Percentiles rank a stretch among this genome's conserved stretches.
These are phyloP conservation scores for Aplysina aerophoba DNA, from an alignment of 37 sponge, comb jelly and placozoan genomes.

Conservation along the genomic window DNA sequence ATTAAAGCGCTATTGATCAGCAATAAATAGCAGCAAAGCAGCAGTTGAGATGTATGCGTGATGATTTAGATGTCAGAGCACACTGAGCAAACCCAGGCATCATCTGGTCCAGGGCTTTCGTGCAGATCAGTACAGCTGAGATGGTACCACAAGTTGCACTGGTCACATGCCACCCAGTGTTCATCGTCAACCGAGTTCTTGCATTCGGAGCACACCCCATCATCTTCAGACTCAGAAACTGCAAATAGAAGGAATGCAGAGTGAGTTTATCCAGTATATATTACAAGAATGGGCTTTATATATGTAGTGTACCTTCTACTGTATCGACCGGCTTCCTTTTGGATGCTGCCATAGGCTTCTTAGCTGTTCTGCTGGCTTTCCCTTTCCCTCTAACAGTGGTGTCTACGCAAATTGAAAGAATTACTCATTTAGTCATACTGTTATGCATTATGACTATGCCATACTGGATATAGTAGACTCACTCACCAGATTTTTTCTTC, in stretches of 20 bases:
- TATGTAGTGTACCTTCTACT: too few relatives aligned
- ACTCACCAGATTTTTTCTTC: neutral
- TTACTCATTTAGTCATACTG: neutral
- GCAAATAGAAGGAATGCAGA: neutral
- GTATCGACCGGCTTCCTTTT: too few relatives aligned
- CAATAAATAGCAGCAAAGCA: too few relatives aligned
- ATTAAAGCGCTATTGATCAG: too few relatives aligned
- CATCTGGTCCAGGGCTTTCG: neutral
- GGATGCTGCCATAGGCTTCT: too few relatives aligned
- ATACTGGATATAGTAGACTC: neutral
- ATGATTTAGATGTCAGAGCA: too few relatives aligned
- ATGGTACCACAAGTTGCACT: constrained; percentile 14
- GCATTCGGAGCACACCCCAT: constrained; percentile 19
- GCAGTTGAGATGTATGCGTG: too few relatives aligned
- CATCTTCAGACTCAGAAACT: constrained; percentile 21
- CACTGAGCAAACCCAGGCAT: constrained; percentile 4
- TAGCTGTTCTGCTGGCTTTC: too few relatives aligned
- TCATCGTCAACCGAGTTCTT: neutral
- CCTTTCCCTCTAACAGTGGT: too few relatives aligned
- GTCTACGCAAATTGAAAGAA: neutral
- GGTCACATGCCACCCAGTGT: constrained; percentile 29
- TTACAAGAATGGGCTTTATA: too few relatives aligned
- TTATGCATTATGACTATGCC: neutral
- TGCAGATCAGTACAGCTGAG: constrained; percentile 5
- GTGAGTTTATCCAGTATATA: neutral